Evolutionary conservation across 2,888 invertebrate species (phyloP), one percentile per base, ranked within the genome.

Genomic region (Drosophila flavopinicola): DNA sequence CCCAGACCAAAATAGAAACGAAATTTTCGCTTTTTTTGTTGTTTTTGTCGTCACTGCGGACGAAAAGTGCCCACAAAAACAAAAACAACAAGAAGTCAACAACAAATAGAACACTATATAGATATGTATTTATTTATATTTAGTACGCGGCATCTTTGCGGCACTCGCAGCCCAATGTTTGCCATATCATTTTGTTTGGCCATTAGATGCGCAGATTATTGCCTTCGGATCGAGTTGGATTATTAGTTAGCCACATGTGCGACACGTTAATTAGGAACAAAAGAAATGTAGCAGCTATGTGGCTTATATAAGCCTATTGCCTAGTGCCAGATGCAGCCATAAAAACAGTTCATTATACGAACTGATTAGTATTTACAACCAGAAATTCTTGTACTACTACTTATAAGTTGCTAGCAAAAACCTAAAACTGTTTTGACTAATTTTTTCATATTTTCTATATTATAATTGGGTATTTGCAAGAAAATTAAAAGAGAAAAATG

Each of bases 61-160:
- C 39, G 27, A 68, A 66, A 59, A 30, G 49, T 66, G 66, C 53
- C 60, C 30, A 59, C 39, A 49, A 25, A 20, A 38, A 64, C 39
- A 9, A 17, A 49, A 42, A 65, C 33, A 49, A 45, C 27, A 25
- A 44, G 20, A 60, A 67, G n/a, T 17, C 52, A 67, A 64, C 53
- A 70, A 75, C 57, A 68, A 49, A 69, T 51, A 61, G 49, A 54
- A 45, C 51, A 49, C 42, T 57, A 60, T 48, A 73, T 29, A 56
- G 35, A 60, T 41, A 66, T 58, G 42, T 73, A 68, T 75, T 61
- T 67, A 74, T 79, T 64, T 77, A 71, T 78, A 68, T 73, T 73
- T 56, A 52, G 63, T 72, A 47, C 53, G 15, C 29, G 32, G 29
- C 30, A 24, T 33, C 54, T 41, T 17, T 63, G 47, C 23, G 48